These are phyloP conservation scores for Aphidius gifuensis DNA, from an alignment of 1,140 invertebrate genomes.

Conservation along the genomic window DNA sequence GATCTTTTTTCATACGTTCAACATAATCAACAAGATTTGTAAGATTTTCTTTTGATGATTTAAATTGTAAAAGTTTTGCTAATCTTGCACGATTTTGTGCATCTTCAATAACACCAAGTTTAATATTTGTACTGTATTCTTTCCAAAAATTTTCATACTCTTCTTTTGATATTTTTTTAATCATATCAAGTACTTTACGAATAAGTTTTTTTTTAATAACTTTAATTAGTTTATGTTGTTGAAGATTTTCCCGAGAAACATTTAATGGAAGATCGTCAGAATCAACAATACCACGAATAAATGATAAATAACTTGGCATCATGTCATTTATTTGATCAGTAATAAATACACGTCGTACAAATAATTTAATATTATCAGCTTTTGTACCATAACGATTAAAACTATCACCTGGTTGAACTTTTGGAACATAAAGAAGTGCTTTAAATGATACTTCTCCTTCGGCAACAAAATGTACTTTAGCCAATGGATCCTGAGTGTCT, in stretches of 20 bases:
- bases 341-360: constrained; percentile 96
- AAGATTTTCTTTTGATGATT: constrained; percentile 71
- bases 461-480: constrained; percentile 93
- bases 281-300: constrained; percentile 95
- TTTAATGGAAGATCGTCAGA: constrained; percentile 98
- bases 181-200: constrained; percentile 95
- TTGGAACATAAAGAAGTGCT: constrained; percentile 90
- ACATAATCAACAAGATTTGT: constrained; percentile 89
- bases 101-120: constrained; percentile 97
- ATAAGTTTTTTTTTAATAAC: constrained; percentile 99
- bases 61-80: constrained; percentile 91
- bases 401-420: constrained; percentile 83
- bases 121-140: constrained; percentile 98
- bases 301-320: constrained; percentile 97
- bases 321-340: constrained; percentile 99
- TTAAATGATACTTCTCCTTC: constrained; percentile 99
- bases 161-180: constrained; percentile 92
- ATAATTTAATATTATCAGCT: constrained; percentile 93
- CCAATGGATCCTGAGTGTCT: constrained; percentile 79
- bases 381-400: constrained; percentile 95
- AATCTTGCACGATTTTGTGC: constrained; percentile 91
- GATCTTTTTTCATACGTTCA: constrained; percentile 92
- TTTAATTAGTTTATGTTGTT: constrained; percentile 98
- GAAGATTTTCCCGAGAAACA: constrained; percentile 95
- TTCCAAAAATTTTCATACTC: constrained; percentile 97